Evolutionary conservation across 2,888 invertebrate species (phyloP), one percentile per base, ranked within the genome.

Genomic region (Luperina testacea): DNA sequence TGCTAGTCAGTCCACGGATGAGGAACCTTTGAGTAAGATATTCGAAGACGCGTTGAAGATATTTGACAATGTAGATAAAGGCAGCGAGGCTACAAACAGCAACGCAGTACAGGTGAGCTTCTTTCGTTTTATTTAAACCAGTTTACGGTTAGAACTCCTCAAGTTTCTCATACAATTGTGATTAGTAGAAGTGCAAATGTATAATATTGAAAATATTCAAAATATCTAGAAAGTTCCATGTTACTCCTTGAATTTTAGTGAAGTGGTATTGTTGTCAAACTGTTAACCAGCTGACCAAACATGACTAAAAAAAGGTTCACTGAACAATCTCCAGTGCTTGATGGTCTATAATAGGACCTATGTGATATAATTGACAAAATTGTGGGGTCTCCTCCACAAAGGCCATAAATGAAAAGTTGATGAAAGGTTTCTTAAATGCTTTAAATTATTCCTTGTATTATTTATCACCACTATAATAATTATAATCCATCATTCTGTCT

Each of bases 41-140:
- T 98, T 98, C 92, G 97, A 98, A 75, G 97, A 97, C 87, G 98
- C 97, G 6, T 97, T 98, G 96, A 97, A 97, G 87, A 88, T 98
- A 72, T 98, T 97, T 89, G 97, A 98, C 82, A 96, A 95, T 75
- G 96, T 98, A 80, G 97, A 98, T 89, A 97, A 97, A 80, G 97
- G 97, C 1, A 97, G 97, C 57, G 97, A 98, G 91, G 97, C 98
- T 0, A 98, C 98, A 15, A 98, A 98, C 91, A 98, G 98, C 89
- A 94, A 97, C 53, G 96, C 97, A 90, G 97, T 98, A 87, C 98
- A 98, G 97, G 98, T 98, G 86, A 84, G 88, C 82, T 70, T 63
- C 59, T 24, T 32, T 45, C 13, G 9, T 59, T n/a, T 51, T 53
- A 45, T 32, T 81, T 20, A 17, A 45, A 38, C 13, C 17, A 48